Evolutionary conservation across 1,140 invertebrate genomes (phyloP), one percentile per base, ranked within the genome.

Genomic region (Teleogryllus occipitalis): DNA sequence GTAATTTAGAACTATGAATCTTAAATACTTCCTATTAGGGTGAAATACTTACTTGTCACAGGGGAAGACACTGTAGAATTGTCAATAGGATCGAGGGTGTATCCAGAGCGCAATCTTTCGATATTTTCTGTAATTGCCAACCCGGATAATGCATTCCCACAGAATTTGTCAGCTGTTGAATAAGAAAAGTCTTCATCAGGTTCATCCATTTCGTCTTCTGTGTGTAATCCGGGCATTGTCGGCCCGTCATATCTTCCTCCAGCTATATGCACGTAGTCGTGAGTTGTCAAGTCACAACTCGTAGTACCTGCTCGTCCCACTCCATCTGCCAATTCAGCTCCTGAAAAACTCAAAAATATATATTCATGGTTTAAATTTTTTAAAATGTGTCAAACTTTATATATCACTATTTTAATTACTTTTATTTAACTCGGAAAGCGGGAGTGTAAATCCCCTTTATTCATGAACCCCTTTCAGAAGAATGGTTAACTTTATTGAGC

Each of bases 301-400:
- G 80, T 80, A n/a, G 80, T 80, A 5, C 82, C 82, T 12, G 82
- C 80, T 8, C 82, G 82, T 0, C 82, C 82, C n/a, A 82, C 81
- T 3, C 80, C 80, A 18, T 82, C 81, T 14, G 79, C 77, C n/a
- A 82, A 74, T 7, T 81, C 78, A 21, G 76, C 22, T 5, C 82
- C 81, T 82, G 65, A 22, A 39, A 39, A 39, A 39, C 27, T 39
- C 27, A 39, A 39, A 39, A 2, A 39, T 39, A 2, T 39, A 39
- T 39, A 2, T 39, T n/a, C n/a, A n/a, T n/a, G n/a, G n/a, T n/a
- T n/a, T n/a, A n/a, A n/a, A n/a, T n/a, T n/a, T n/a, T n/a, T n/a
- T n/a, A n/a, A n/a, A n/a, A n/a, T 39, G 27, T 39, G 27, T 39
- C 5, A 2, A 39, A 39, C 1, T 39, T 39, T 39, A 39, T 2